A percentile compares a stretch with the other conserved stretches of the same genome.
Evolutionary conservation across 2,888 invertebrate species (phyloP).

Genomic region (Linnaemya tessellans): DNA sequence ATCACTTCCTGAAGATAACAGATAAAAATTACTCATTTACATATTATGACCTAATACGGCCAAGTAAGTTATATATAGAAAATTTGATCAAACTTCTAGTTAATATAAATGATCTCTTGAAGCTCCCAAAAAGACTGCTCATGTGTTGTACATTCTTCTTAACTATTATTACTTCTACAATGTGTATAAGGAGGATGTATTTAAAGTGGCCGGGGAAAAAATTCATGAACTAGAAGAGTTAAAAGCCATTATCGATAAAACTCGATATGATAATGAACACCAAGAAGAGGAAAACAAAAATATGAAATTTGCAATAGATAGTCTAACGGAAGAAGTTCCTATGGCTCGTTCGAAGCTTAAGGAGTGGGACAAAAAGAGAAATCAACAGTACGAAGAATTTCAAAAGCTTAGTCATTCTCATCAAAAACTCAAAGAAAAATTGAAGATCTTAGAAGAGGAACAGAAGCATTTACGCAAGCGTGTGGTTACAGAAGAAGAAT

Average conservation of each 20-base stretch:
- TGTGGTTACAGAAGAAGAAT: constrained; percentile 77
- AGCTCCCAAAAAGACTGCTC: constrained; percentile 79
- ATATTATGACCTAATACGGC: constrained; percentile 78
- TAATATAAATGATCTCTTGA: constrained; percentile 11
- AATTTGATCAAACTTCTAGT: constrained; percentile 50
- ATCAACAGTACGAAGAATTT: constrained; percentile 65
- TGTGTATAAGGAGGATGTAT: constrained; percentile 78
- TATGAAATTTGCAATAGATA: constrained; percentile 67
- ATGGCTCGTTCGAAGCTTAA: constrained; percentile 59
- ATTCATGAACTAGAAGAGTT: constrained; percentile 74
- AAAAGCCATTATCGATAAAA: constrained; percentile 24
- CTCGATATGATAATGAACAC: constrained; percentile 65
- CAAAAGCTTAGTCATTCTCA: constrained; percentile 68
- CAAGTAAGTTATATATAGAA: constrained; percentile 77
- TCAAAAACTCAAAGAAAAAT: constrained; percentile 70
- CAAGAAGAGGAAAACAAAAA: constrained; percentile 74
- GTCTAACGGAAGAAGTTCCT: constrained; percentile 70
- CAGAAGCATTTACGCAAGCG: constrained; percentile 73
- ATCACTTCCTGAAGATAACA: constrained; percentile 79
- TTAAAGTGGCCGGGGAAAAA: constrained; percentile 74
- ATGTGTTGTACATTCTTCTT: constrained; percentile 77
- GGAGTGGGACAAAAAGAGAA: constrained; percentile 52
- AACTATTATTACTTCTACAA: constrained; percentile 80
- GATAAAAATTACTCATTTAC: constrained; percentile 78
- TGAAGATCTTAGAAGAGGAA: constrained; percentile 67